Evolutionary conservation across 2,888 invertebrate genomes (phyloP), one percentile per base, ranked within the genome.

Genomic region (Drosophila subquinaria): DNA sequence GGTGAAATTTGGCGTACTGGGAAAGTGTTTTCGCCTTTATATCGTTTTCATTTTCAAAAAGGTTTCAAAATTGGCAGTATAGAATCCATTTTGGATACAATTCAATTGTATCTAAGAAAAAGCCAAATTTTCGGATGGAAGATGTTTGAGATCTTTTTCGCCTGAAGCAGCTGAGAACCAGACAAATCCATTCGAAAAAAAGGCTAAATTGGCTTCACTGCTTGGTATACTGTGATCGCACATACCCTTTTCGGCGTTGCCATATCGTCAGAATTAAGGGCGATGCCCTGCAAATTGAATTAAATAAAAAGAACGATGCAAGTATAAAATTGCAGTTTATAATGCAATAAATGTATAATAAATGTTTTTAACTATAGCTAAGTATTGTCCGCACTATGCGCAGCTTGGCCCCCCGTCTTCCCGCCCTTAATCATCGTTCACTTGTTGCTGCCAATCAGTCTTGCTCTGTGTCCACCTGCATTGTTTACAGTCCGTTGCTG

Each of bases 321-420:
- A 10, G n/a, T 55, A 33, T 23, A 45, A 57, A 45, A 30, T 13
- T 8, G 20, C 35, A 42, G 10, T 27, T 36, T 56, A 35, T 43
- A 60, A 45, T 67, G 50, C 59, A 51, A 40, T 53, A 43, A 59
- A 17, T 57, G 8, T 68, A 63, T 62, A 67, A 23, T 17, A n/a
- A 13, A 35, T 1, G 20, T 51, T 35, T 35, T 8, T 10, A 8
- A 50, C 64, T 89, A 67, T 55, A 75, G 20, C 81, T 82, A 82
- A 69, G 68, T 86, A 82, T 80, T 90, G 88, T 88, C 89, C 89
- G 76, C 88, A 76, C 61, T 81, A 69, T 67, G 73, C 76, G 71
- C 69, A 64, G 56, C 47, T 75, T 66, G 66, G 65, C 57, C 66
- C 60, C 52, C 6, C 20, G 42, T 3, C 33, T 55, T 15, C 17